Base-by-base conservation (phyloP, 2,888 invertebrate genomes). In the Stenurella melanura region DNA sequence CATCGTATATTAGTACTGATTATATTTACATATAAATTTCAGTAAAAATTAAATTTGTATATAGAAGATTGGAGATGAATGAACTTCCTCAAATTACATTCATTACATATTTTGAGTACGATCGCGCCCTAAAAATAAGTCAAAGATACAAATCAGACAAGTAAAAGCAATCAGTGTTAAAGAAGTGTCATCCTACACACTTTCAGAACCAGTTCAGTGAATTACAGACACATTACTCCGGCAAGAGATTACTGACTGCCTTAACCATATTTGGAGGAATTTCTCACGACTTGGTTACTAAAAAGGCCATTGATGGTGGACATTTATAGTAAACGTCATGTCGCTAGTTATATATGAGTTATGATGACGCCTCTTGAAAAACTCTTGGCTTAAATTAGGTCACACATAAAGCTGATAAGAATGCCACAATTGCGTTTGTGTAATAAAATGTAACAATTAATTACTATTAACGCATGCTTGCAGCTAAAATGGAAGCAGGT, bases 271-370 rank as follows among this genome's bases (percentile, higher is more conserved):
- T 85, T 86, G 86, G 85, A 80, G 73, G 77, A 77, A 82, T 82
- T 86, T 86, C 85, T 85, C 85, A 84, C 83, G 85, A 85, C 85
- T 86, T 79, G 85, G 87, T 85, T 85, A 86, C 86, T 85, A 83
- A 84, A 84, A 83, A 83, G 79, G 78, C 78, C 81, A 84, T 86
- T 86, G 83, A 84, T 82, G 83, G 34, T 61, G 30, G 30, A 15
- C n/a, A 17, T 67, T 67, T 15, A 57, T 30, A 57, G 26, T 57
- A 18, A 34, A 19, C 17, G 30, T 38, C 57, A 58, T 38, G 18
- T 26, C 19, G 21, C 34, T 11, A 12, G 30, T 18, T 38, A 42
- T 70, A 21, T 60, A 69, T 58, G 30, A 61, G 60, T 60, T 70
- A 70, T 17, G 17, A 70, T 17, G 17, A 58, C 19, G 21, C 56